These are phyloP conservation scores for Catocala sponsa DNA, from an alignment of 2,888 invertebrate genomes.

Conservation along the genomic window DNA sequence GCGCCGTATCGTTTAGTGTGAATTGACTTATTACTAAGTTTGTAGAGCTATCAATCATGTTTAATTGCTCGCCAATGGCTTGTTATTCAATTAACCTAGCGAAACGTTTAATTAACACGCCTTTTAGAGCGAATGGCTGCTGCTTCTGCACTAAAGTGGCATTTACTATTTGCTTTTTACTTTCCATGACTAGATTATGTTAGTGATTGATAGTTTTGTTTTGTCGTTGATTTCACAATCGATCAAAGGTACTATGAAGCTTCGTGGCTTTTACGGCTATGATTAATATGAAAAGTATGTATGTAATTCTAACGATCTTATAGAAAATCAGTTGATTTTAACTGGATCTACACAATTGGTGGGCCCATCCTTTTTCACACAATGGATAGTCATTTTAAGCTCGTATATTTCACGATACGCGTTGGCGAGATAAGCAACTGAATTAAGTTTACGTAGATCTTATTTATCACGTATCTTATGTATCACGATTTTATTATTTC, in stretches of 20 bases:
- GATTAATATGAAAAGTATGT: no score
- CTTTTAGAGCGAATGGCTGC: slow-evolving; percentile 21
- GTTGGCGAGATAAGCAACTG: background rate
- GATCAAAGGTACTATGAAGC: no score
- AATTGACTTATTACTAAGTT: slow-evolving; percentile 30
- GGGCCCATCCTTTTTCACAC: background rate
- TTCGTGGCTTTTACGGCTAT: no score
- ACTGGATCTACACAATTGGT: background rate
- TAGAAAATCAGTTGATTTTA: background rate
- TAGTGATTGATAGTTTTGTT: background rate
- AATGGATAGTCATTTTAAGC: slow-evolving; percentile 11
- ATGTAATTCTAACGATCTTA: no score
- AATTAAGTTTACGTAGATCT: background rate
- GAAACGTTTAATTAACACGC: slow-evolving; percentile 43
- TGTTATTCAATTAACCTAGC: slow-evolving; percentile 49
- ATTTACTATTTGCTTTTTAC: slow-evolving; percentile 3
- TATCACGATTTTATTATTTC: background rate
- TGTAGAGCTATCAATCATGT: slow-evolving; percentile 45
- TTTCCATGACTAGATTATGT: background rate
- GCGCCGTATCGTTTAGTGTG: background rate
- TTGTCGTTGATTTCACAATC: background rate
- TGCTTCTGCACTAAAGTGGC: background rate
- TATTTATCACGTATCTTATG: background rate
- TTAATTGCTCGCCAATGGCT: slow-evolving; percentile 47
- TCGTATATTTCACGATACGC: slow-evolving; percentile 1